phyloP scores from a whole-genome alignment of 2,113 vertebrate genomes.

The Stigmatopora argus region DNA sequence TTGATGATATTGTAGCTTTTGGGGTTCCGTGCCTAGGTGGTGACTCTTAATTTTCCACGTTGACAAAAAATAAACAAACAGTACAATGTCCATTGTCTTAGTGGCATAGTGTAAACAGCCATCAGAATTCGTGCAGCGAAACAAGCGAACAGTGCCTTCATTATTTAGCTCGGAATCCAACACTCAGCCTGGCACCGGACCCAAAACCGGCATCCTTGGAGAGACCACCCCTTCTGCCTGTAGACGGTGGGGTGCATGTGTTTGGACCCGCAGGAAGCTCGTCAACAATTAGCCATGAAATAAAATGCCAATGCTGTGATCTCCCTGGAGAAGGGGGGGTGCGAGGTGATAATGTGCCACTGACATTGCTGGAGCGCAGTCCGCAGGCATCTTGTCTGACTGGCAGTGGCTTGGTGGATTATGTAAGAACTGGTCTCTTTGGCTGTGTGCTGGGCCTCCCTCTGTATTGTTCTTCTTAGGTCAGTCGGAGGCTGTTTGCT shows the following conservation, averaged over 20 bases:
- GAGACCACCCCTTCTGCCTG: constrained; percentile 23
- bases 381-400: constrained; percentile 33
- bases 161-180: constrained; percentile 64
- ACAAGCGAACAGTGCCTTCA: constrained; percentile 66
- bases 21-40: constrained; percentile 26
- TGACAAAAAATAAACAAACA: constrained; percentile 49
- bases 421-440: constrained; percentile 41
- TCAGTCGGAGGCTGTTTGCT: constrained; percentile 32
- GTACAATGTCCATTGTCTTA: constrained; percentile 69
- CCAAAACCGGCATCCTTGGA: constrained; percentile 46
- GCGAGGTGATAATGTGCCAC: constrained; percentile 29
- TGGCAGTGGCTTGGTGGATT: constrained; percentile 45
- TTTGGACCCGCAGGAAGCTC: constrained; percentile 37
- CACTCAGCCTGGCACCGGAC: constrained; percentile 78
- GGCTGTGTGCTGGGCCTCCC: constrained; percentile 33
- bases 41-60: constrained; percentile 41
- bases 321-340: constrained; percentile 14
- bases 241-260: constrained; percentile 16
- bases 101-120: constrained; percentile 65
- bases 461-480: constrained; percentile 30
- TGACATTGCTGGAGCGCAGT: constrained; percentile 32
- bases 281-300: constrained; percentile 65
- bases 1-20: too few relatives aligned
- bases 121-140: constrained; percentile 56
- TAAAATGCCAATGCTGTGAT: constrained; percentile 25